phyloP scores from a whole-genome alignment of 2,797 vertebrate species.

The Eidolon dupreanum region DNA sequence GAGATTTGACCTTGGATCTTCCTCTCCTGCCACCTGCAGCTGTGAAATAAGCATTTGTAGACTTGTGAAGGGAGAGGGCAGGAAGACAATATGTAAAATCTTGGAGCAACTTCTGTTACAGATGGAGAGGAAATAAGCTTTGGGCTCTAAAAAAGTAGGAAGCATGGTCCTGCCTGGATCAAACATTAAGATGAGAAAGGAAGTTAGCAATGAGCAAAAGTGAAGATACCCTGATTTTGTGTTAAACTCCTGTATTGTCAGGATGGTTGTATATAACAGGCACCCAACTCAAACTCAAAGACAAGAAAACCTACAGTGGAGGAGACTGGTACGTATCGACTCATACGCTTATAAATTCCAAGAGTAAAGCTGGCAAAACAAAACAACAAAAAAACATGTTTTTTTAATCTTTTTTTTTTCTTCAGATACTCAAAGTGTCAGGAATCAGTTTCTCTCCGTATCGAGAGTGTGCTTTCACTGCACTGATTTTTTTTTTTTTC shows the following conservation, averaged over 20 bases:
- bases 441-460: neutral
- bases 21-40: neutral
- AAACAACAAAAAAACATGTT: too few relatives aligned
- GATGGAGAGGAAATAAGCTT: neutral
- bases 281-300: neutral
- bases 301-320: neutral
- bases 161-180: neutral
- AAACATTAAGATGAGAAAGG: neutral
- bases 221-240: neutral
- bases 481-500: slow-evolving; percentile 44
- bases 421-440: neutral
- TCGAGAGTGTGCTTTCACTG: neutral
- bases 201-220: neutral
- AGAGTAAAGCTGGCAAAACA: neutral
- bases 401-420: neutral
- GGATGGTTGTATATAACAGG: neutral
- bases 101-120: neutral
- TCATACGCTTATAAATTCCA: slow-evolving; percentile 24
- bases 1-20: neutral
- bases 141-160: neutral
- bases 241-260: neutral
- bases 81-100: neutral
- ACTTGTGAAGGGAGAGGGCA: neutral
- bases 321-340: neutral
- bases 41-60: neutral